Evolutionary conservation across 2,888 invertebrate species (phyloP).

Genomic region (Eupeodes luniger): DNA sequence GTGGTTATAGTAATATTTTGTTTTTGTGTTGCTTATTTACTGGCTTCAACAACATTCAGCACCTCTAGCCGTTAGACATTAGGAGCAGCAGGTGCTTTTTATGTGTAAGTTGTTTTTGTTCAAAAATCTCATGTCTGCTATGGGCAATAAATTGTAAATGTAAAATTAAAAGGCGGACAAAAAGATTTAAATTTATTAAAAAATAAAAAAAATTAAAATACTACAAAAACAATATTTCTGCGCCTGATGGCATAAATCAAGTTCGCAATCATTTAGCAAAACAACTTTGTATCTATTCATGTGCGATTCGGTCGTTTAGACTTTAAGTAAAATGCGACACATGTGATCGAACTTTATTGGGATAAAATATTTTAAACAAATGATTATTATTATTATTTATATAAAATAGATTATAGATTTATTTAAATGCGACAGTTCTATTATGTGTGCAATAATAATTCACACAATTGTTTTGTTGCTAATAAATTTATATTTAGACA

Average conservation of each 20-base stretch:
- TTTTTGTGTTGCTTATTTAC: neutral
- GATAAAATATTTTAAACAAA: constrained; percentile 7
- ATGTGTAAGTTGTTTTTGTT: neutral
- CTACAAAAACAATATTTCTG: neutral
- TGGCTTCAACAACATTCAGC: neutral
- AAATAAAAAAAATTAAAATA: neutral
- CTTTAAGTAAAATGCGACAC: constrained; percentile 14
- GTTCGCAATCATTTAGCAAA: constrained; percentile 21
- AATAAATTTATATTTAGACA: constrained; percentile 67
- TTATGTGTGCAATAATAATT: constrained; percentile 52
- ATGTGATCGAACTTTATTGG: constrained; percentile 26
- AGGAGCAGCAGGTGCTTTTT: constrained; percentile 17
- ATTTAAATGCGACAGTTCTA: constrained; percentile 50
- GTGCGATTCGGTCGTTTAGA: neutral
- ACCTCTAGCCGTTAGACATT: constrained; percentile 46
- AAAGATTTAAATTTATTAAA: constrained; percentile 35
- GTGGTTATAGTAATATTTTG: constrained; percentile 18
- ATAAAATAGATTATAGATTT: constrained; percentile 54
- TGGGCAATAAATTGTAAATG: constrained; percentile 53
- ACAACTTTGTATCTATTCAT: neutral
- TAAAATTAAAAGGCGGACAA: constrained; percentile 29
- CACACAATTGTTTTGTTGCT: constrained; percentile 45
- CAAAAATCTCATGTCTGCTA: constrained; percentile 22
- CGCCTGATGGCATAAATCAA: constrained; percentile 54
- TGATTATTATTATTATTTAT: constrained; percentile 51